Base-by-base conservation (phyloP, 1,140 invertebrate genomes). In the Drosophila trapezifrons region DNA sequence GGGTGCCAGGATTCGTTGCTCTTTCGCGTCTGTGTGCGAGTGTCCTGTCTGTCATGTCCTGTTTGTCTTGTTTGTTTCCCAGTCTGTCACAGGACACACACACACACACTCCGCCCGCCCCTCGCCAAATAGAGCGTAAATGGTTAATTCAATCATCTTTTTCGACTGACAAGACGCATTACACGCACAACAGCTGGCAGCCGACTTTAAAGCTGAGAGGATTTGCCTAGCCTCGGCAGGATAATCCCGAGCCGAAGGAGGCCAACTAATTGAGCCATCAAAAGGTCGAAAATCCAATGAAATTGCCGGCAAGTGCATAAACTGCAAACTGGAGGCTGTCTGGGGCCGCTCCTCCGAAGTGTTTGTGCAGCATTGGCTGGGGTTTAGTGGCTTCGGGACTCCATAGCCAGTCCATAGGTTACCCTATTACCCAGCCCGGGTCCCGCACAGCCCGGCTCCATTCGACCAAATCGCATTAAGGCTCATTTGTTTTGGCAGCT, bases 401-500 rank as follows among this genome's bases (percentile, higher is more conserved):
- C 67, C 32, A 54, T 60, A 47, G 56, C 43, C 77, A 65, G 63
- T 57, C 51, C 78, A 76, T 63, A n/a, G 52, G 3, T n/a, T n/a
- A n/a, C n/a, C n/a, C n/a, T n/a, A n/a, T n/a, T n/a, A 37, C 20
- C 13, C 22, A 29, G 35, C 37, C 37, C 0, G 35, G 52, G 57
- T 29, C 78, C 78, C 66, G 79, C 77, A 80, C 77, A 72, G 45
- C 20, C 47, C 32, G 42, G 59, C 66, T 78, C 74, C 80, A 82
- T 85, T 90, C 76, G 79, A 80, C 69, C 90, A 78, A 77, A 90
- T 80, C 85, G 80, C 80, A 91, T 91, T 86, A 90, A 76, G 84
- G 79, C 80, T 89, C 80, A 91, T 91, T 91, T 91, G 90, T 91
- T 91, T 77, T 91, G 86, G 77, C 90, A 91, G 90, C 85, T 91